Evolutionary conservation across 2,888 invertebrate species (phyloP).

Genomic region (Zele albiditarsus): DNA sequence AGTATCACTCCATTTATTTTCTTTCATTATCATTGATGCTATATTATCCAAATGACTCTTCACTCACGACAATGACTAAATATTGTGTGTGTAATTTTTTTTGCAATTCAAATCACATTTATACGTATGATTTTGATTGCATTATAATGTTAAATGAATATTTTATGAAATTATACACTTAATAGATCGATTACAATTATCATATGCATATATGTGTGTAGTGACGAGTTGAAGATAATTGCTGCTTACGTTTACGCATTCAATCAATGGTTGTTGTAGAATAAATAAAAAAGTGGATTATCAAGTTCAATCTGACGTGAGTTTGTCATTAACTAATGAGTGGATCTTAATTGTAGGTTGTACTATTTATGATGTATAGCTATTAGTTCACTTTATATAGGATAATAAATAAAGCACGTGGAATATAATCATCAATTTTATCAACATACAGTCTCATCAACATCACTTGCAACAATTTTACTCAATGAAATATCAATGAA

Average conservation of each 20-base stretch:
- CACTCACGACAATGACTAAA: no score
- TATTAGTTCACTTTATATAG: neutral
- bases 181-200: neutral
- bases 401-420: neutral
- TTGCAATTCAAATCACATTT: neutral
- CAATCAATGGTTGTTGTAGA: neutral
- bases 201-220: neutral
- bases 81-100: neutral
- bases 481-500: neutral
- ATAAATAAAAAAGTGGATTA: neutral
- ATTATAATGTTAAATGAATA: neutral
- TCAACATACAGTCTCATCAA: neutral
- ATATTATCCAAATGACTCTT: neutral
- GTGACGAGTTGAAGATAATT: neutral
- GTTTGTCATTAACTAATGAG: neutral
- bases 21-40: neutral
- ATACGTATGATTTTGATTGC: neutral
- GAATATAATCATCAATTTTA: neutral
- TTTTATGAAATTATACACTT: neutral
- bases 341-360: neutral
- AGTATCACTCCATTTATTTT: neutral
- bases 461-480: neutral
- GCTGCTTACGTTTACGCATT: neutral
- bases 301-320: neutral
- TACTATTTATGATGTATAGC: neutral